Percentiles rank a stretch among this genome's conserved stretches.
These are phyloP conservation scores for Penaeus vannamei DNA, from an alignment of 1,140 invertebrate species.

Conservation along the genomic window DNA sequence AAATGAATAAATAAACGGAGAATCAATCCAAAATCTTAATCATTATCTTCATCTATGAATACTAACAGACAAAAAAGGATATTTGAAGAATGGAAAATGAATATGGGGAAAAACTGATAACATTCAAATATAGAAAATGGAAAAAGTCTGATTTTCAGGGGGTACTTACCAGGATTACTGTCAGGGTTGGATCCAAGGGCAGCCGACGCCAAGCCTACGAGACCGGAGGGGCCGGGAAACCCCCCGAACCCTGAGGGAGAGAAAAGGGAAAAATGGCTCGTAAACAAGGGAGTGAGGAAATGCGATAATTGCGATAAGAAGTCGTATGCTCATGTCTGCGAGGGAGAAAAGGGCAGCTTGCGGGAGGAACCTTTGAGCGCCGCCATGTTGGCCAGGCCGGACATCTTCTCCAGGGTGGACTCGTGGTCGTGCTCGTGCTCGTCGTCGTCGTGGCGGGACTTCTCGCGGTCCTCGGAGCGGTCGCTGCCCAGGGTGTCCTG, in stretches of 20 bases:
- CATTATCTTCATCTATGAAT: neutral
- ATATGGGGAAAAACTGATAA: conserved; percentile 46
- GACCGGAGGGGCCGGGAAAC: conserved; percentile 65
- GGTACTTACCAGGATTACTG: conserved; percentile 64
- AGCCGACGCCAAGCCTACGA: conserved; percentile 58
- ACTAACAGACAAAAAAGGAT: conserved; percentile 49
- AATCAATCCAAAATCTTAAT: neutral
- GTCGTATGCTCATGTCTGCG: neutral
- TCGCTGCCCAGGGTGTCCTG: conserved; percentile 66
- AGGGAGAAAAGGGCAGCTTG: neutral
- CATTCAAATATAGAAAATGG: conserved; percentile 42
- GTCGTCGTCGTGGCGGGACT: conserved; percentile 62
- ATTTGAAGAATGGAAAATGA: conserved; percentile 32
- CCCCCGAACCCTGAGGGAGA: conserved; percentile 60
- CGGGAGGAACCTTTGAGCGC: conserved; percentile 65
- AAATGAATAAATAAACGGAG: conserved; percentile 41
- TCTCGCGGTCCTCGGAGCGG: conserved; percentile 65
- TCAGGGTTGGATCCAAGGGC: conserved; percentile 61
- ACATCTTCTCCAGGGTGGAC: conserved; percentile 66
- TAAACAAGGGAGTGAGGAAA: neutral
- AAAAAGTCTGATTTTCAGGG: conserved; percentile 3
- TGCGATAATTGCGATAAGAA: conserved; percentile 26
- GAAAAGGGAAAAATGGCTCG: neutral
- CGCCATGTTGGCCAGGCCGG: conserved; percentile 68
- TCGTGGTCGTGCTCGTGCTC: conserved; percentile 61